These are phyloP conservation scores for Fopius arisanus DNA, from an alignment of 1,140 invertebrate species.

Conservation along the genomic window DNA sequence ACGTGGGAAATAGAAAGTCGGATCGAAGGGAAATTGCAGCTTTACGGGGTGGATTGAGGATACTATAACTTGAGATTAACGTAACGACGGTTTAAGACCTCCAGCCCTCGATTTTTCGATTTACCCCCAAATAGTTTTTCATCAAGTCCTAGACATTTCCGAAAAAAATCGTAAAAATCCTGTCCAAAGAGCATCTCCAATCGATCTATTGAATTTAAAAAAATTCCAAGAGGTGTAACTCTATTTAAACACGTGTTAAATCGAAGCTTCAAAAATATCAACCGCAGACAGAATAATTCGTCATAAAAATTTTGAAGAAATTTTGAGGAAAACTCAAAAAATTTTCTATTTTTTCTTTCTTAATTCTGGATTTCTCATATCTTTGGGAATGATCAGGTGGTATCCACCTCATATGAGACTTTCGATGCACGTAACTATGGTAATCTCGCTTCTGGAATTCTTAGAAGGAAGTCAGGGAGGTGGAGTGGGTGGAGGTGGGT, in stretches of 20 bases:
- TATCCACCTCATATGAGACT: conserved; percentile 1
- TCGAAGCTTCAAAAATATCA: too few relatives aligned
- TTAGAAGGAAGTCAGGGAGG: neutral
- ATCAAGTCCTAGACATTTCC: too few relatives aligned
- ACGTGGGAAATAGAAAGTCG: conserved; percentile 34
- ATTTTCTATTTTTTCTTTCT: neutral
- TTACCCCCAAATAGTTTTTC: too few relatives aligned
- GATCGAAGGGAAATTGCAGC: neutral
- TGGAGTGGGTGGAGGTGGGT: neutral
- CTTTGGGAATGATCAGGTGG: neutral
- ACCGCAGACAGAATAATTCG: too few relatives aligned
- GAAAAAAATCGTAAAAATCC: too few relatives aligned
- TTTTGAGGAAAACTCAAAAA: too few relatives aligned
- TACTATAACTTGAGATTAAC: conserved; percentile 61
- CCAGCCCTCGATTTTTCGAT: neutral
- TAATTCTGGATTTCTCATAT: neutral
- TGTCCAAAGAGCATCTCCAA: too few relatives aligned
- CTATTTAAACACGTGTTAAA: too few relatives aligned
- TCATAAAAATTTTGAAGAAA: too few relatives aligned
- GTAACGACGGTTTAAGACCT: conserved; percentile 54
- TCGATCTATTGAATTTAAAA: too few relatives aligned
- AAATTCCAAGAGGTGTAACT: too few relatives aligned
- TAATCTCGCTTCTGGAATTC: conserved; percentile 26
- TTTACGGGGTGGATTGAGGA: conserved; percentile 29
- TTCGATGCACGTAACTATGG: conserved; percentile 25